Evolutionary conservation across 2,797 vertebrate species (phyloP).

Genomic region (Synaphobranchus kaupii): DNA sequence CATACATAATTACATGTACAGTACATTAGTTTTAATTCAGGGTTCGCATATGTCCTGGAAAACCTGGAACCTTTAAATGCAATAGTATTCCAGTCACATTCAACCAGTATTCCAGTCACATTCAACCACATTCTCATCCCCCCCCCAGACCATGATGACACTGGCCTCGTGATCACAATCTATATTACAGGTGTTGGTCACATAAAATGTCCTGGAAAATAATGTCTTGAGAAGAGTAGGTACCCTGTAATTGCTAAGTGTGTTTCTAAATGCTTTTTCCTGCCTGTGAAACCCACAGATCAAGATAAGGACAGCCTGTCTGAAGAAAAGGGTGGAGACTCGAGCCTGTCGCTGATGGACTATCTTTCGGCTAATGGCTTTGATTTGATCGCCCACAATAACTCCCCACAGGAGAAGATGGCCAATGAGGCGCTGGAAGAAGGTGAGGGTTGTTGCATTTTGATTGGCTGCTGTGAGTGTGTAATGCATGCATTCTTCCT

Average conservation of each 20-base stretch:
- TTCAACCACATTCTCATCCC: too few relatives aligned
- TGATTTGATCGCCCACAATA: conserved; percentile 67
- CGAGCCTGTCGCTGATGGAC: conserved; percentile 65
- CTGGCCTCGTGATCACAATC: too few relatives aligned
- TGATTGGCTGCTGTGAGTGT: conserved; percentile 6
- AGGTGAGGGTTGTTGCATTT: conserved; percentile 62
- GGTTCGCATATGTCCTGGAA: too few relatives aligned
- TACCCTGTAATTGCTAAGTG: background rate
- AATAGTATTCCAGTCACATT: too few relatives aligned
- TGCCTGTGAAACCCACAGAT: conserved; percentile 46
- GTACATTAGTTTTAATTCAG: background rate
- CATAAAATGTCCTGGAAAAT: too few relatives aligned
- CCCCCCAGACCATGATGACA: too few relatives aligned
- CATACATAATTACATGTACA: background rate
- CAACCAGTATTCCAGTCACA: too few relatives aligned
- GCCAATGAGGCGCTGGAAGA: conserved; percentile 74
- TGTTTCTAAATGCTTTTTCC: background rate
- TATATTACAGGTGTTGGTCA: too few relatives aligned
- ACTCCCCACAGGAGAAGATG: conserved; percentile 71
- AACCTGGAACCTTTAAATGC: too few relatives aligned
- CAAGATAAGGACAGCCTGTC: conserved; percentile 66
- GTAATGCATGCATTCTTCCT: background rate
- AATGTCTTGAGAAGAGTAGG: too few relatives aligned
- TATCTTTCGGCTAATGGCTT: conserved; percentile 72
- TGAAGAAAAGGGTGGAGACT: conserved; percentile 62